Conservation (phyloP, 2,113 vertebrate genomes). For the Silurus meridionalis region DNA sequence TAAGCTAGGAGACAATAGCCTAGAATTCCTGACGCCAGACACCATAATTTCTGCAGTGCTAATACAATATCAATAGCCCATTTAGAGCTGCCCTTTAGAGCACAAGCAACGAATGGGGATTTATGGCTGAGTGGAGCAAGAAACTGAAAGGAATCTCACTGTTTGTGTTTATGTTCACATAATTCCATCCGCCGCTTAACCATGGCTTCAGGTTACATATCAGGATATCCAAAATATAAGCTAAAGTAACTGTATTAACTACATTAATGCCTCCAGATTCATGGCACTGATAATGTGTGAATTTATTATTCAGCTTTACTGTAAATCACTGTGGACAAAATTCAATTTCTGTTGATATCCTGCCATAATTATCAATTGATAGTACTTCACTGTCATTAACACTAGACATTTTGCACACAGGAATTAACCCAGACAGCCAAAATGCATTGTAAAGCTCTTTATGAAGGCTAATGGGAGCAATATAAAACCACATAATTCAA, state of each 20-base stretch:
- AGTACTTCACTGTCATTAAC: neutral
- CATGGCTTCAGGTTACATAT: constrained; percentile 24
- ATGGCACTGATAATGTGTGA: neutral
- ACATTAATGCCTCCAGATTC: neutral
- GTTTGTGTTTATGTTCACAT: constrained; percentile 34
- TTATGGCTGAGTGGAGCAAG: constrained; percentile 55
- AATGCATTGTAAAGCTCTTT: neutral
- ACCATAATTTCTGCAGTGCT: constrained; percentile 54
- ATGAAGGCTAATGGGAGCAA: neutral
- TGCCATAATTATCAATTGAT: neutral
- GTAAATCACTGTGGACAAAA: neutral
- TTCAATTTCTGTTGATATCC: constrained; percentile 2
- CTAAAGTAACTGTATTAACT: constrained; percentile 15
- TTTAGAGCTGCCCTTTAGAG: constrained; percentile 68
- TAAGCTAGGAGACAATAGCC: constrained; percentile 56
- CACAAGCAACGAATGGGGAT: constrained; percentile 64
- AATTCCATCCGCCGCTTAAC: neutral
- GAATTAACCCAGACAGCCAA: constrained; percentile 2
- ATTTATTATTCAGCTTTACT: neutral
- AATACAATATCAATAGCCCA: constrained; percentile 72
- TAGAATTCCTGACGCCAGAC: constrained; percentile 60
- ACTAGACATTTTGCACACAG: neutral
- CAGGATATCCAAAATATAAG: neutral
- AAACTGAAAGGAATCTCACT: constrained; percentile 27
- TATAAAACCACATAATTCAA: constrained; percentile 15